phyloP scores from a whole-genome alignment of 1,140 invertebrate species.

The Hyles euphorbiae region DNA sequence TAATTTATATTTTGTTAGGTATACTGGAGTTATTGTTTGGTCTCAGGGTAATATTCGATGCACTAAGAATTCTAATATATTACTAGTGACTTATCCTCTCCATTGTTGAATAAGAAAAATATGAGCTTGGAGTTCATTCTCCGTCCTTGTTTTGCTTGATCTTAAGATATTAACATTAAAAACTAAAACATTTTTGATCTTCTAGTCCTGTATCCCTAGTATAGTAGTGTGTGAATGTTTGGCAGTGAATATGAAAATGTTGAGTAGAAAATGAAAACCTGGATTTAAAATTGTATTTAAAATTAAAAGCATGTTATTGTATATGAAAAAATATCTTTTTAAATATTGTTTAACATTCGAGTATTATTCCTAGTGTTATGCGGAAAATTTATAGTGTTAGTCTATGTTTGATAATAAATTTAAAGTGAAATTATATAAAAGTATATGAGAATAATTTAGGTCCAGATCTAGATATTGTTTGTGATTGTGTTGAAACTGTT shows the following conservation, averaged over 20 bases:
- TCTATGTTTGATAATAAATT: no score
- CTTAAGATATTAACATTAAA: slow-evolving; percentile 15
- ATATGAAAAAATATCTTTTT: no score
- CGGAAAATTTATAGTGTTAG: no score
- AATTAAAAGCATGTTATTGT: no score
- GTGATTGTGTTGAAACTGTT: no score
- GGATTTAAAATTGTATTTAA: no score
- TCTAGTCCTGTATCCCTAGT: slow-evolving; percentile 54
- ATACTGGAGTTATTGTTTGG: slow-evolving; percentile 16
- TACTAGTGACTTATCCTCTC: slow-evolving; percentile 5
- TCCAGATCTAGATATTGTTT: no score
- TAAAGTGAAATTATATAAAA: no score
- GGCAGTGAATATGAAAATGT: background rate
- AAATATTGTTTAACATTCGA: no score
- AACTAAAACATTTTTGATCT: slow-evolving; percentile 39
- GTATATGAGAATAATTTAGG: no score
- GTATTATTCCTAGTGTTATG: no score
- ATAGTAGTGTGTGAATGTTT: slow-evolving; percentile 32
- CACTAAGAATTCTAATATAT: slow-evolving; percentile 22
- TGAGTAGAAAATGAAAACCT: background rate
- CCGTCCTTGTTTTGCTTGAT: slow-evolving; percentile 42
- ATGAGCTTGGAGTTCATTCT: slow-evolving; percentile 44
- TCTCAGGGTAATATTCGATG: slow-evolving; percentile 30
- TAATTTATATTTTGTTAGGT: background rate
- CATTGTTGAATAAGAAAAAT: slow-evolving; percentile 10